Percentiles rank a stretch among this genome's conserved stretches.
These are phyloP conservation scores for Hemicrepidius hirtus DNA, from an alignment of 2,888 invertebrate genomes.

Conservation along the genomic window DNA sequence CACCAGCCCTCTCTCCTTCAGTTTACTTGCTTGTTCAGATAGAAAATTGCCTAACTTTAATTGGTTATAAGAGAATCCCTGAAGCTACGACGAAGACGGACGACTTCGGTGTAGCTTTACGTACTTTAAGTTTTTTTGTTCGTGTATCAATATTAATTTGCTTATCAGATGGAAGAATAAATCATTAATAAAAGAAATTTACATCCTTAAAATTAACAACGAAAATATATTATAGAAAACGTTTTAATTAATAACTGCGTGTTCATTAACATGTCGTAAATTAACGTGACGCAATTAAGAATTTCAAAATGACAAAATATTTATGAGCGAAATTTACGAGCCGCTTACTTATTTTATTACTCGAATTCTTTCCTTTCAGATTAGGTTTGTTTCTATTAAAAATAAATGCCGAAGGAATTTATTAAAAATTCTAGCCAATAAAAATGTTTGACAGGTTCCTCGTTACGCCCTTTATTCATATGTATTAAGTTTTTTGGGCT, in stretches of 20 bases:
- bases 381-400: conserved; percentile 21
- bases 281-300: conserved; percentile 44
- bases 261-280: conserved; percentile 49
- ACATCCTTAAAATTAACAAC: conserved; percentile 39
- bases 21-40: conserved; percentile 57
- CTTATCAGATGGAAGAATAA: conserved; percentile 41
- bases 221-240: conserved; percentile 40
- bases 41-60: conserved; percentile 64
- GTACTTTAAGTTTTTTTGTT: conserved; percentile 10
- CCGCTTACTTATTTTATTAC: conserved; percentile 39
- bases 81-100: conserved; percentile 42
- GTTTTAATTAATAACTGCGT: conserved; percentile 46
- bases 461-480: conserved; percentile 28
- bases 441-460: conserved; percentile 30
- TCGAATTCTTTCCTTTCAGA: conserved; percentile 28
- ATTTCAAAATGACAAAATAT: conserved; percentile 46
- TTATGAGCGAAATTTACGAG: conserved; percentile 39
- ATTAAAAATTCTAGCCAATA: conserved; percentile 28
- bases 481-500: background rate
- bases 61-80: conserved; percentile 59
- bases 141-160: conserved; percentile 42
- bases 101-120: conserved; percentile 36
- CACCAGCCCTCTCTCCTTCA: conserved; percentile 50
- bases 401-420: conserved; percentile 11
- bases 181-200: conserved; percentile 36